Base-by-base conservation (phyloP, 2,113 vertebrate species). In the Scolopax mira region DNA sequence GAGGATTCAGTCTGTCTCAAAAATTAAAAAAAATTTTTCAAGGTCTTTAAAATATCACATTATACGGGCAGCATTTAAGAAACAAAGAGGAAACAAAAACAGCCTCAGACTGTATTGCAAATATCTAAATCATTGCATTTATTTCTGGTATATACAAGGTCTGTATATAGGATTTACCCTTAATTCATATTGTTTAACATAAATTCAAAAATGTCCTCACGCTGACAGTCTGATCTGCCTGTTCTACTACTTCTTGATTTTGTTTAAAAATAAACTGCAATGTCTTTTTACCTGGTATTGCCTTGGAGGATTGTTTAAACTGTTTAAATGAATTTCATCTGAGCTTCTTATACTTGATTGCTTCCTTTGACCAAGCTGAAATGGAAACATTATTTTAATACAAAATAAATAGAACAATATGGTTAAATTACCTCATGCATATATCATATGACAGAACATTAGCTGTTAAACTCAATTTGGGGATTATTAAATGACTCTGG, bases 281-380 rank as follows among this genome's bases (percentile, higher is more conserved):
- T 54, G 28, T 16, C 0, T 33, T 66, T 79, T 98, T 98, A 99
- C 99, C 98, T 99, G 99, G 85, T 99, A 99, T 78, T 88, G 98
- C 88, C 98, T 98, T 87, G 98, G 98, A 95, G 96, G 98, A 57
- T 98, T 98, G 87, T 77, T 98, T 92, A 98, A 97, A 95, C 97
- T 98, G 64, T 98, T 98, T 92, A 98, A 95, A 61, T 97, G 98
- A 48, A 98, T 97, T 95, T 98, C 98, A 97, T 98, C 96, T 14
- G 98, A 97, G 48, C 97, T 97, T 88, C 98, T 98, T 95, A 97
- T 96, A 88, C 98, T 98, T 41, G 97, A 97, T 41, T 98, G 97
- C 27, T 98, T 98, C 69, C 98, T 98, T 75, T 98, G 98, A 41
- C 94, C 98, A 77, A 99, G 90, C 99, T 99, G 89, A 77, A 97